Base-by-base conservation (phyloP, 92 coral and sea anemone species). In the Palythoa grandis region DNA sequence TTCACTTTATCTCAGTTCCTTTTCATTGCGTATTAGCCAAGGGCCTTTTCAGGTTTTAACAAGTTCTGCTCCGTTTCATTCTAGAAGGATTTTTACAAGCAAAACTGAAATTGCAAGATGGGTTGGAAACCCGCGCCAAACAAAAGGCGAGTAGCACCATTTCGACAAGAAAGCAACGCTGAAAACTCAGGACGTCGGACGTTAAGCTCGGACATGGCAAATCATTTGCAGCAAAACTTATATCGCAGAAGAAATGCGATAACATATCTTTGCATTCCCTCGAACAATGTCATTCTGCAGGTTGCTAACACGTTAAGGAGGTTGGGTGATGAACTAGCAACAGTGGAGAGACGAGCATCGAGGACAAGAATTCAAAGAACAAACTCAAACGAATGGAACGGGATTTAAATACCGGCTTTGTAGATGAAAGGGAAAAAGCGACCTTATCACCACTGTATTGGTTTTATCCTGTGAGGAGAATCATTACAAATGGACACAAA, bases 291-390 rank as follows among this genome's bases (percentile, higher is more conserved):
- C 10, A 43, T 80, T 23, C 74, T 66, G 23, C 85, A 91, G 52
- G 91, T 91, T 10, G 93, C 91, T 1, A 74, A 91, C 54, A 79
- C 87, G 53, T 23, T 91, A 72, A 61, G 87, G n/a, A 53, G 56
- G 56, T 58, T 91, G 17, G 91, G 93, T 3, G 91, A 91, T 67
- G 66, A 78, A 38, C 69, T 63, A 2, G 69, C 17, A n/a, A n/a
- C 22, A 7, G 37, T 88, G 6, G 86, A 91, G 61, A 61, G 93
- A 72, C 72, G 91, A 66, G 86, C 91, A 10, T 79, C 73, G 25
- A 79, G 57, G 56, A 11, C 29, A 7, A 66, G 74, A 29, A 63
- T 17, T 79, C 29, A 24, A n/a, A 50, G 50, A 12, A 58, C 56
- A 79, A 52, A 38, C 77, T 52, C 29, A 2, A 19, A 23, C 53